These are phyloP conservation scores for Clavelina lepadiformis DNA, from an alignment of 23 tunicate genomes.

Conservation along the genomic window DNA sequence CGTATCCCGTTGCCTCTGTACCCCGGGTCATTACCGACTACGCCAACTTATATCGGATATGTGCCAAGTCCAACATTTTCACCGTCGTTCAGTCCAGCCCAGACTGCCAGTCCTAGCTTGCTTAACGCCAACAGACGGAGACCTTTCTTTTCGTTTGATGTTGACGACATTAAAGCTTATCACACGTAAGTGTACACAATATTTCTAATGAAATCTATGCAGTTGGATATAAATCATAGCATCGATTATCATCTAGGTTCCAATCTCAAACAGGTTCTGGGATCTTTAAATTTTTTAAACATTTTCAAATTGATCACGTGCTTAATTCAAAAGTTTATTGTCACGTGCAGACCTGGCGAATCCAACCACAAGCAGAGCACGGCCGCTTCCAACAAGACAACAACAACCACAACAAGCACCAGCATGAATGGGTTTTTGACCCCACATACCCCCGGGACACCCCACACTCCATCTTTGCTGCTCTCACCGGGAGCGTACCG, in stretches of 20 bases:
- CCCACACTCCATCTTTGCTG: conserved; percentile 74
- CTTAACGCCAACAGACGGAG: conserved; percentile 35
- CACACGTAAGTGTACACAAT: conserved; percentile 71
- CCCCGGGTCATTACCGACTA: conserved; percentile 96
- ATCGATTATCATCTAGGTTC: too few relatives aligned
- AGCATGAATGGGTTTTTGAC: conserved; percentile 49
- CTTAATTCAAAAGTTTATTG: too few relatives aligned
- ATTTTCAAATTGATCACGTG: too few relatives aligned
- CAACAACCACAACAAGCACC: conserved; percentile 5
- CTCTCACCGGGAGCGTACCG: conserved; percentile 72
- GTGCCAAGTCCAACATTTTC: conserved; percentile 89
- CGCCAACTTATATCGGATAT: conserved; percentile 82
- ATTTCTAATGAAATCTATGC: too few relatives aligned
- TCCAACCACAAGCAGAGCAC: neutral
- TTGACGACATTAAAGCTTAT: conserved; percentile 92
- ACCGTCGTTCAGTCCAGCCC: conserved; percentile 76
- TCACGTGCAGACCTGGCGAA: conserved; percentile 1
- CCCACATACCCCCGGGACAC: conserved; percentile 78
- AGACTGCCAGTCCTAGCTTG: conserved; percentile 84
- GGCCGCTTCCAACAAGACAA: conserved; percentile 9
- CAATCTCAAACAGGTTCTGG: too few relatives aligned
- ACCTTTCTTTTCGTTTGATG: conserved; percentile 75
- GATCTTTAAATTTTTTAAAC: too few relatives aligned
- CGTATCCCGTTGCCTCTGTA: conserved; percentile 78
- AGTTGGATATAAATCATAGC: too few relatives aligned